Conservation (phyloP, 2,888 invertebrate genomes). For the Anticlea derivata region DNA sequence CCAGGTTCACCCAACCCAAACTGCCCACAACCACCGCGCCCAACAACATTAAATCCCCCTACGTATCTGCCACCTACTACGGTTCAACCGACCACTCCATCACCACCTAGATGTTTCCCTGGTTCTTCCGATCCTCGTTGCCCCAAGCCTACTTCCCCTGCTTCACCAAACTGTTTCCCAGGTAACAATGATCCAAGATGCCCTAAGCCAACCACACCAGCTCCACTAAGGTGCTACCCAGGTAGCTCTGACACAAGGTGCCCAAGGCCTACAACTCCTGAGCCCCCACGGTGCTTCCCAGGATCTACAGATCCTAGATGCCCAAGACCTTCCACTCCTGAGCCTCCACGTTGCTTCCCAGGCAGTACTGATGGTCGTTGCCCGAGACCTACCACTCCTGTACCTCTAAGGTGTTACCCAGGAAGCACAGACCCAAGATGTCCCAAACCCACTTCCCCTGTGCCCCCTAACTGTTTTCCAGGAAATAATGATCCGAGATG, state of each 20-base stretch:
- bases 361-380: constrained; percentile 28
- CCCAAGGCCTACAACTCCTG: constrained; percentile 47
- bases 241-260: constrained; percentile 60
- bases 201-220: constrained; percentile 40
- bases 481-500: constrained; percentile 52
- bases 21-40: constrained; percentile 43
- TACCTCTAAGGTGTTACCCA: constrained; percentile 38
- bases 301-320: constrained; percentile 32
- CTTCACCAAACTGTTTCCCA: constrained; percentile 36
- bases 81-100: constrained; percentile 49
- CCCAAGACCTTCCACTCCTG: constrained; percentile 35
- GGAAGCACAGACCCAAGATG: constrained; percentile 32
- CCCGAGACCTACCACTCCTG: constrained; percentile 34
- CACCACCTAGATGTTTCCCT: constrained; percentile 44
- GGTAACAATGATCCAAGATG: constrained; percentile 37
- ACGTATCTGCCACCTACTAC: constrained; percentile 54
- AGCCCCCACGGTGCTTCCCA: constrained; percentile 33
- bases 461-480: constrained; percentile 7
- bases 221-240: constrained; percentile 43
- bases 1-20: constrained; percentile 47
- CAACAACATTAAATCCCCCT: too few relatives aligned
- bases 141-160: constrained; percentile 9
- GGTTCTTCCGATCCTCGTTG: constrained; percentile 59
- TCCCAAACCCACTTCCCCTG: constrained; percentile 29
- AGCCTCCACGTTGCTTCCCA: constrained; percentile 49